These are phyloP conservation scores for Zaprionus gabonicus DNA, from an alignment of 1,140 invertebrate species.

Conservation along the genomic window DNA sequence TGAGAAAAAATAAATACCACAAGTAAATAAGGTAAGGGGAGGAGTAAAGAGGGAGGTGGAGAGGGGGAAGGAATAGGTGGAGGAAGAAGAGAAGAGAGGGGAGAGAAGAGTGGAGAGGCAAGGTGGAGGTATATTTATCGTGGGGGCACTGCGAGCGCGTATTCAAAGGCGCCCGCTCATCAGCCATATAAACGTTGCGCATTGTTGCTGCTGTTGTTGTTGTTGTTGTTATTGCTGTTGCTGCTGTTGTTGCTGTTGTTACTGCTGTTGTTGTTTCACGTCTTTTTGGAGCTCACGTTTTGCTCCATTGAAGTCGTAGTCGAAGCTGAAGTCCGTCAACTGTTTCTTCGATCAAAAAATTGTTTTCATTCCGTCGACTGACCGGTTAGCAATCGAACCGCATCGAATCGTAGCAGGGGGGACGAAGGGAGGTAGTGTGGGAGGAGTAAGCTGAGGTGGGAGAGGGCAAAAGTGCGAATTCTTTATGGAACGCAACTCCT, in stretches of 20 bases:
- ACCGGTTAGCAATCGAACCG: constrained; percentile 72
- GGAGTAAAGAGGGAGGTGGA: neutral
- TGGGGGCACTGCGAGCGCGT: constrained; percentile 27
- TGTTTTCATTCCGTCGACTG: constrained; percentile 70
- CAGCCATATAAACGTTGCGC: constrained; percentile 76
- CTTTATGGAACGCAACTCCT: constrained; percentile 14
- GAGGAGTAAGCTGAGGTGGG: neutral
- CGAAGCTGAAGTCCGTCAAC: constrained; percentile 40
- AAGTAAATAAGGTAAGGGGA: constrained; percentile 52
- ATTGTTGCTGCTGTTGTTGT: constrained; percentile 47
- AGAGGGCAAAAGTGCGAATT: constrained; percentile 60
- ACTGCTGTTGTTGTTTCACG: constrained; percentile 44
- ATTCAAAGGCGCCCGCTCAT: constrained; percentile 76
- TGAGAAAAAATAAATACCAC: constrained; percentile 75
- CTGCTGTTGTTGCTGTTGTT: constrained; percentile 1
- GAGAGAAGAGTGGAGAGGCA: neutral
- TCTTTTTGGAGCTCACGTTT: constrained; percentile 72
- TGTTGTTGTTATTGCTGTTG: constrained; percentile 2
- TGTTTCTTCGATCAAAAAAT: constrained; percentile 52
- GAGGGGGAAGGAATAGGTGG: neutral
- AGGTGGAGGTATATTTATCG: constrained; percentile 41
- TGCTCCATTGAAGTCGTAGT: constrained; percentile 64
- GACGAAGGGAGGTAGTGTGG: neutral
- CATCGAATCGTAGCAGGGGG: constrained; percentile 37
- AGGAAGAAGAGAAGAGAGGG: neutral